phyloP scores from a whole-genome alignment of 2,113 vertebrate species.

The Micronycteris hirsuta region DNA sequence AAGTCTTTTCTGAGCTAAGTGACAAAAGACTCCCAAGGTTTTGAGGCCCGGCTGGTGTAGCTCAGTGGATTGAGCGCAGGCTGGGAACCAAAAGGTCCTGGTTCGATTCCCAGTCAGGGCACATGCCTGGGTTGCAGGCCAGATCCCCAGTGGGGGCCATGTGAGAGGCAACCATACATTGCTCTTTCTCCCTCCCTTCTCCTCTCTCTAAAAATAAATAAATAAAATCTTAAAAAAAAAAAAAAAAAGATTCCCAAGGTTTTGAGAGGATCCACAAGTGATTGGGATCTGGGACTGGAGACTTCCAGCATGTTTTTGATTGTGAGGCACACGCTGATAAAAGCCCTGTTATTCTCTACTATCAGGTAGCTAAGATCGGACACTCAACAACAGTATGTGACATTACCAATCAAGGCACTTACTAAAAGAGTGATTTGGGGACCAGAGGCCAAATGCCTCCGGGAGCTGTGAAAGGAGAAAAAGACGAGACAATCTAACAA shows the following conservation, averaged over 20 bases:
- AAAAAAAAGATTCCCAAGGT: background rate
- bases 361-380: background rate
- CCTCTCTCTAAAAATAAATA: too few species aligned
- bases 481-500: slow-evolving; percentile 54
- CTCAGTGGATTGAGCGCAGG: too few species aligned
- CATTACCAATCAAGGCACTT: slow-evolving; percentile 51
- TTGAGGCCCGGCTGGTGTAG: too few species aligned
- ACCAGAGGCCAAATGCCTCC: slow-evolving; percentile 56
- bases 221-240: too few species aligned
- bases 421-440: slow-evolving; percentile 58
- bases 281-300: background rate
- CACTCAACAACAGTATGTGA: slow-evolving; percentile 37
- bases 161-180: too few species aligned
- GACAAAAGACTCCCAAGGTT: background rate
- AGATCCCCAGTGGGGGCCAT: too few species aligned
- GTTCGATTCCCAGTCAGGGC: too few species aligned
- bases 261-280: background rate
- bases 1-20: background rate
- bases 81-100: too few species aligned
- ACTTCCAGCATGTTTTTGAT: slow-evolving; percentile 14
- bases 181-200: too few species aligned
- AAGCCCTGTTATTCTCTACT: slow-evolving; percentile 40
- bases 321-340: slow-evolving; percentile 59
- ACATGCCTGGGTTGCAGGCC: too few species aligned
- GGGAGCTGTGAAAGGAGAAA: slow-evolving; percentile 62